A percentile compares a stretch with the other conserved stretches of the same genome.
These are phyloP conservation scores for Nebria ingens DNA, from an alignment of 1,140 invertebrate genomes.

Conservation along the genomic window DNA sequence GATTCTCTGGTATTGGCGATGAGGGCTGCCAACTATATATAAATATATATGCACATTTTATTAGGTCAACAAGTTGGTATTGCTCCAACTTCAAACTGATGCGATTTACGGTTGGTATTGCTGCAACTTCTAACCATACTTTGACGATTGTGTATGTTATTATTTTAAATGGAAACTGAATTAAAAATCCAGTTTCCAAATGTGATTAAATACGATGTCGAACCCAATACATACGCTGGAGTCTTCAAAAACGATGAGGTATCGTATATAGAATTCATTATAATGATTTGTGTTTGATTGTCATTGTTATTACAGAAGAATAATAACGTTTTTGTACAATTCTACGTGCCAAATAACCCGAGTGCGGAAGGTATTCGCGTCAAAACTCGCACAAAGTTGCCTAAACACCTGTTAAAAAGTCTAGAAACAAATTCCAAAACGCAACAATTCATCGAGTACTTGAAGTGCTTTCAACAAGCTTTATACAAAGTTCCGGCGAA, in stretches of 20 bases:
- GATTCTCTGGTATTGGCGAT: constrained; percentile 58
- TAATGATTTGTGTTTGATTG: too few species aligned
- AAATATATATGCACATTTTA: background rate
- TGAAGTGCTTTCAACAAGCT: background rate
- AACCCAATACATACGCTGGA: background rate
- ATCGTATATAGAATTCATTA: constrained; percentile 1
- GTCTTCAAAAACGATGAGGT: background rate
- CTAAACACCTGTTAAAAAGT: background rate
- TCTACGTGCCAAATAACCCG: background rate
- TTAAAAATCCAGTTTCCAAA: background rate
- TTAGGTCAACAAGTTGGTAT: background rate
- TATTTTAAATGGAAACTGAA: background rate
- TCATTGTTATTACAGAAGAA: too few species aligned
- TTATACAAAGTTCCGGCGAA: background rate
- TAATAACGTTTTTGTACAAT: background rate
- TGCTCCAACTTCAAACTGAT: background rate
- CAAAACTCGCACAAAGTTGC: background rate
- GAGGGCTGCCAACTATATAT: background rate
- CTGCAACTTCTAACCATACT: too few species aligned
- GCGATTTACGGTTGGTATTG: too few species aligned
- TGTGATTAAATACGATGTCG: background rate
- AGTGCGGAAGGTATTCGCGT: background rate
- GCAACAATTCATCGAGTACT: background rate
- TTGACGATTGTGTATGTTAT: too few species aligned
- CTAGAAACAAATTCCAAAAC: background rate